phyloP scores from a whole-genome alignment of 1,140 invertebrate genomes.

The Helicoverpa armigera region DNA sequence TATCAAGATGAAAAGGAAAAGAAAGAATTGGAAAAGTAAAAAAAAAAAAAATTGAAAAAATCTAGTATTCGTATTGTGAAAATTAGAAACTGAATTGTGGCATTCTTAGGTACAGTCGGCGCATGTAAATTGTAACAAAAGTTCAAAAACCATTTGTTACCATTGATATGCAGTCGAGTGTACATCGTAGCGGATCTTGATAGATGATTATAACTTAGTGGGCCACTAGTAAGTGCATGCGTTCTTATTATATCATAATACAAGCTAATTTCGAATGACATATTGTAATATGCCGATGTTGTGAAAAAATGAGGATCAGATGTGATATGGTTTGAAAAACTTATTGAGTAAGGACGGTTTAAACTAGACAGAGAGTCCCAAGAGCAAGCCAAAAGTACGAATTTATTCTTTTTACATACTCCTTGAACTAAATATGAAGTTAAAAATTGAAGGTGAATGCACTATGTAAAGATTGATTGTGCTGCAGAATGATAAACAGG shows the following conservation, averaged over 20 bases:
- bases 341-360: background rate
- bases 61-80: constrained; percentile 14
- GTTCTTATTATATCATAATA: constrained; percentile 30
- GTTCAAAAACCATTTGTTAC: too few relatives aligned
- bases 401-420: too few relatives aligned
- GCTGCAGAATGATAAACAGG: too few relatives aligned
- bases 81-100: constrained; percentile 14
- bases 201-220: constrained; percentile 38
- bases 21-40: background rate
- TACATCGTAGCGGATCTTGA: constrained; percentile 31
- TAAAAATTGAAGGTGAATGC: too few relatives aligned
- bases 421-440: too few relatives aligned
- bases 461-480: too few relatives aligned
- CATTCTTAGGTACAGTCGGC: constrained; percentile 18
- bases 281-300: background rate
- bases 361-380: too few relatives aligned
- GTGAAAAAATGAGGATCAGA: too few relatives aligned
- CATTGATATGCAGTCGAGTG: background rate
- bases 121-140: too few relatives aligned
- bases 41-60: constrained; percentile 9
- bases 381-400: too few relatives aligned
- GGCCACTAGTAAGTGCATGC: constrained; percentile 49
- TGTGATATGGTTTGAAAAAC: background rate
- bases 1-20: constrained; percentile 12
- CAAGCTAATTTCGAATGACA: background rate